phyloP scores from a whole-genome alignment of 2,113 vertebrate genomes.

The Ahaetulla prasina region DNA sequence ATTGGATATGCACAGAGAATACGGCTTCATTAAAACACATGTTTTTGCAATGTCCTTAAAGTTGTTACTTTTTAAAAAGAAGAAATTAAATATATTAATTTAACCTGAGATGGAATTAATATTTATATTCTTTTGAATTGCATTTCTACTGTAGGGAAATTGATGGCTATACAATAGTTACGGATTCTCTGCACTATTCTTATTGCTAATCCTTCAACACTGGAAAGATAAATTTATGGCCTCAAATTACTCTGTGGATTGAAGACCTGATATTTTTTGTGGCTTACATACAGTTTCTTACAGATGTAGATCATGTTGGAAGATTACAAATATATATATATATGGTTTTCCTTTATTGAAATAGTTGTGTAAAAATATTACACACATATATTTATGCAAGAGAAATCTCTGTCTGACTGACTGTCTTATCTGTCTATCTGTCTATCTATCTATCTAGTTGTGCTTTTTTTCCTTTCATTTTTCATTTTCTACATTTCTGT shows the following conservation, averaged over 20 bases:
- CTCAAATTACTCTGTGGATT: neutral
- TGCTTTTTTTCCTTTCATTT: neutral
- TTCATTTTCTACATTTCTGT: neutral
- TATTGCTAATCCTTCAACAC: neutral
- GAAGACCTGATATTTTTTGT: neutral
- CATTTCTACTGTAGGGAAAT: neutral
- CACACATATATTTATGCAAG: neutral
- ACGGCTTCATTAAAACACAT: neutral
- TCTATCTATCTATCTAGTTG: neutral
- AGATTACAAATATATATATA: neutral
- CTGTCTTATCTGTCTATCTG: too few relatives aligned
- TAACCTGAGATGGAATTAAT: neutral
- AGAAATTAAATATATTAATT: neutral
- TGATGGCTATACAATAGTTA: neutral
- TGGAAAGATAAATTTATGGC: neutral
- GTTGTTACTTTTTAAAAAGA: neutral
- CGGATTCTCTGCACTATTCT: neutral
- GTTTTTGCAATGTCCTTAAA: neutral
- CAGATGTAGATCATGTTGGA: neutral
- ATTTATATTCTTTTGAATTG: neutral
- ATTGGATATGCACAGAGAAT: neutral
- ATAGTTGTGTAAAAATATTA: neutral
- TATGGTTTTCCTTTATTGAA: neutral
- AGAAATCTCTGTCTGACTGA: neutral
- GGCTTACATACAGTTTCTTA: neutral